Evolutionary conservation across 2,888 invertebrate species (phyloP).

Genomic region (Eremobia ochroleuca): DNA sequence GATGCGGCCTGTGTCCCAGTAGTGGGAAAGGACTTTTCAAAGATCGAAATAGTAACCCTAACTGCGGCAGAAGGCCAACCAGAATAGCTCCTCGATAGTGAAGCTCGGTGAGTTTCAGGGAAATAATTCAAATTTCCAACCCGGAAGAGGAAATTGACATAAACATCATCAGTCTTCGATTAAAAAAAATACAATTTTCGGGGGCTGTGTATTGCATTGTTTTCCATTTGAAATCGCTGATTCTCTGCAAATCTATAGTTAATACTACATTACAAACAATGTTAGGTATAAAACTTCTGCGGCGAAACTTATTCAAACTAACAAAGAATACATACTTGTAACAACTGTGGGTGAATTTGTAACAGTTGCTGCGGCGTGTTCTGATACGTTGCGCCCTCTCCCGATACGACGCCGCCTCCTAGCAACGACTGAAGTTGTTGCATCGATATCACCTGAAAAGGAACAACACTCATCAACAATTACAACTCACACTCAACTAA

Average conservation of each 20-base stretch:
- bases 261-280: not conserved
- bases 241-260: not conserved
- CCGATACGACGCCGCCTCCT: slow-evolving; percentile 87
- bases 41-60: no score
- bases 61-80: not conserved
- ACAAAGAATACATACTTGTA: slow-evolving; percentile 78
- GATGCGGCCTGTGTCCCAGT: no score
- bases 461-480: not conserved
- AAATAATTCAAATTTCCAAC: not conserved
- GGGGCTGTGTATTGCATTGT: not conserved
- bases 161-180: no score
- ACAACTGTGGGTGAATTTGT: slow-evolving; percentile 88
- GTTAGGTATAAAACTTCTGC: not conserved
- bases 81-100: not conserved
- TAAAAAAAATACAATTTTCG: not conserved
- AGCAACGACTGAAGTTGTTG: slow-evolving; percentile 91
- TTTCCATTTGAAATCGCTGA: not conserved
- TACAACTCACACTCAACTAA: not conserved
- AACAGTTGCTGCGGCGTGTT: slow-evolving; percentile 86
- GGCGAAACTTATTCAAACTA: not conserved
- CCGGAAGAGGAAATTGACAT: not conserved
- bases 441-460: slow-evolving; percentile 88
- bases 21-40: no score
- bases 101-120: not conserved
- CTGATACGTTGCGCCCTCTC: slow-evolving; percentile 88